Evolutionary conservation across 1,140 invertebrate species (phyloP).

Genomic region (Drosophila seguyi): DNA sequence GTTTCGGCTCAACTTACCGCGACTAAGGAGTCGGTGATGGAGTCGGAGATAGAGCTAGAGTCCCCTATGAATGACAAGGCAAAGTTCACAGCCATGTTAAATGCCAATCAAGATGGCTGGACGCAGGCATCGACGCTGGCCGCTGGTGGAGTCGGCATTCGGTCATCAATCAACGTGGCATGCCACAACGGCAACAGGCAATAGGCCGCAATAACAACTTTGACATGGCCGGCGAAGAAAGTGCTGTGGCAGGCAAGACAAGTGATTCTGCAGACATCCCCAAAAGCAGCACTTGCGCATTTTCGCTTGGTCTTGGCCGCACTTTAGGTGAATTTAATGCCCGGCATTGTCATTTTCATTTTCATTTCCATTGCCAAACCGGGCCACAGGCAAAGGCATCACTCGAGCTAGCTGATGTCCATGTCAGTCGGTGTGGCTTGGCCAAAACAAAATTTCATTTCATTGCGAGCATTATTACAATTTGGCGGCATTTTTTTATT

Average conservation of each 20-base stretch:
- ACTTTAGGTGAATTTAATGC: slow-evolving; percentile 67
- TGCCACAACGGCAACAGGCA: slow-evolving; percentile 32
- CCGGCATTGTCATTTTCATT: slow-evolving; percentile 37
- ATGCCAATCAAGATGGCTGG: slow-evolving; percentile 69
- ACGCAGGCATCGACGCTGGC: slow-evolving; percentile 23
- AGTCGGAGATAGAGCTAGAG: not conserved
- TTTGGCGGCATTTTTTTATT: slow-evolving; percentile 27
- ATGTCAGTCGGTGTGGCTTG: slow-evolving; percentile 31
- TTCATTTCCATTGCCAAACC: slow-evolving; percentile 5
- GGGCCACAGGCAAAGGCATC: slow-evolving; percentile 37
- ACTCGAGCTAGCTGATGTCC: not conserved
- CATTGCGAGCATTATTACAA: slow-evolving; percentile 51
- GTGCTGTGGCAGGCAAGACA: slow-evolving; percentile 35
- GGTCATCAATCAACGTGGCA: slow-evolving; percentile 71
- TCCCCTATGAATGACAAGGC: slow-evolving; percentile 45
- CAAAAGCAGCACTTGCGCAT: slow-evolving; percentile 43
- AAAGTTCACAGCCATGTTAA: slow-evolving; percentile 74
- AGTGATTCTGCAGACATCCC: slow-evolving; percentile 40
- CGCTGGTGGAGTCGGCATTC: slow-evolving; percentile 44
- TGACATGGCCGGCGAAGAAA: slow-evolving; percentile 53
- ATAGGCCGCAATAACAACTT: slow-evolving; percentile 49
- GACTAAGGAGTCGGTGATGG: slow-evolving; percentile 1
- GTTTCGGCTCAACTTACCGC: slow-evolving; percentile 5
- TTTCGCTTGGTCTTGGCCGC: slow-evolving; percentile 34
- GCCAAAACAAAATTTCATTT: slow-evolving; percentile 61